Evolutionary conservation across 2,888 invertebrate genomes (phyloP), one percentile per base, ranked within the genome.

Genomic region (Coelopa pilipes): DNA sequence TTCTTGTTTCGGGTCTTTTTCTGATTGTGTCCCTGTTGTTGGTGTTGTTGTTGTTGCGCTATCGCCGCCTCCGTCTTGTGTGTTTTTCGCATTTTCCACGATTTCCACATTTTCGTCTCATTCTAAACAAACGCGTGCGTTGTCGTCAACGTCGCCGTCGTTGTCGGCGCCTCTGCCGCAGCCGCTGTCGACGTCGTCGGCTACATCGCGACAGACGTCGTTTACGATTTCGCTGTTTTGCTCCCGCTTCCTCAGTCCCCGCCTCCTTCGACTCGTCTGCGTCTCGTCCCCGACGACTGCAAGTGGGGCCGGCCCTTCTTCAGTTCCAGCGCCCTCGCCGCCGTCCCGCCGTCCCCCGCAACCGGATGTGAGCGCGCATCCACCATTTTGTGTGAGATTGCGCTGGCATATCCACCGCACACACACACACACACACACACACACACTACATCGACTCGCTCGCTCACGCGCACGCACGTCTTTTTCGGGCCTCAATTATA

Each of bases 51-150:
- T 60, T 75, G 45, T 50, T 53, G 50, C 50, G n/a, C 55, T 59
- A 45, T 68, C 59, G 67, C 72, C 67, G 66, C 73, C 60, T 59
- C 46, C 21, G 21, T 71, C 72, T 73, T 69, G 60, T 60, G 12
- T 15, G 34, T 69, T 70, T 70, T 49, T 49, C 3, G 12, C 21
- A 50, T 62, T 13, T 70, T 50, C 49, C 59, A 24, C 46, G 82
- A 82, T 83, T 83, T 82, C 82, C 81, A 82, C 81, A 21, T 21
- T 60, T 60, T 68, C n/a, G 15, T 5, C 45, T 68, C 10, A 53
- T 53, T 53, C 53, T 60, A 24, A 21, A 60, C 13, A 17, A 60
- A 24, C 34, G 34, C 7, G 34, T 34, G 34, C 34, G 34, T 34
- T 7, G 34, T 4, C 2, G 34, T 34, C 34, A 34, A 2, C 34